Evolutionary conservation across 2,888 invertebrate genomes (phyloP).

Genomic region (Furcula furcula): DNA sequence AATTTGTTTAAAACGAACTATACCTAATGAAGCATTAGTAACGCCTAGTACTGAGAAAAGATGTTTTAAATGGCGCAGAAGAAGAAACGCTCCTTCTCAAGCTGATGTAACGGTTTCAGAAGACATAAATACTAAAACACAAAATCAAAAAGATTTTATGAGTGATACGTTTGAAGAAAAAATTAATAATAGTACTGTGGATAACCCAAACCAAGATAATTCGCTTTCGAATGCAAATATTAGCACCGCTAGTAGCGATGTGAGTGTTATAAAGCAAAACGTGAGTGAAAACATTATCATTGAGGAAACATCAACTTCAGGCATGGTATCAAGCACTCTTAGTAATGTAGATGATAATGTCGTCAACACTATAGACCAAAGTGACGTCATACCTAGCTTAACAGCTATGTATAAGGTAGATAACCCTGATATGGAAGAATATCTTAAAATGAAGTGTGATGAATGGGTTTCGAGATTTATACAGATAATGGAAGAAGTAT

Average conservation of each 20-base stretch:
- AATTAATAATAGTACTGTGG: not conserved
- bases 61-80: conserved; percentile 46
- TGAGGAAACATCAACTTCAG: conserved; percentile 44
- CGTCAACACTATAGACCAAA: not conserved
- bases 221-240: conserved; percentile 4
- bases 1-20: conserved; percentile 33
- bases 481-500: conserved; percentile 68
- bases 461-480: conserved; percentile 66
- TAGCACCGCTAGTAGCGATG: conserved; percentile 21
- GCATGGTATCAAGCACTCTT: conserved; percentile 40
- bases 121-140: conserved; percentile 2
- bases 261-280: conserved; percentile 10
- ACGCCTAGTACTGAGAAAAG: conserved; percentile 18
- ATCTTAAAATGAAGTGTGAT: conserved; percentile 48
- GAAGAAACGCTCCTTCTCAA: conserved; percentile 11
- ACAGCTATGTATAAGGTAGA: conserved; percentile 50
- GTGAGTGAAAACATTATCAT: conserved; percentile 21
- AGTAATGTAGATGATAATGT: conserved; percentile 34
- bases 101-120: not conserved
- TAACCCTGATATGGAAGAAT: conserved; percentile 46
- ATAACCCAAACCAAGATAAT: conserved; percentile 1
- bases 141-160: not conserved
- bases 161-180: conserved; percentile 4
- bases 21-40: conserved; percentile 9
- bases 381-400: no score